Evolutionary conservation across 2,113 vertebrate genomes (phyloP).

Genomic region (Grammomys dolichurus): DNA sequence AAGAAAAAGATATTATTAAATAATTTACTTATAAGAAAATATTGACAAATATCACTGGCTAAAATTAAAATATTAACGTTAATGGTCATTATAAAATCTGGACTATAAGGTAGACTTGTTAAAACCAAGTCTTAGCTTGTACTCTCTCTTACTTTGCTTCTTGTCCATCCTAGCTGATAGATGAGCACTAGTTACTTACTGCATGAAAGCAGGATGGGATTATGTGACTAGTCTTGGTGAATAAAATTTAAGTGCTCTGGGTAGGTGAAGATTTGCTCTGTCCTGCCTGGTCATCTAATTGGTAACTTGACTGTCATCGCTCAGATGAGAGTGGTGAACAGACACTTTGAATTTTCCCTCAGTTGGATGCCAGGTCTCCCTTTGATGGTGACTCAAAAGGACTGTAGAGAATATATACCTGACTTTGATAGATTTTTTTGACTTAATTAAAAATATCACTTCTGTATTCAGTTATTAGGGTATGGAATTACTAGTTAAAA

Average conservation of each 20-base stretch:
- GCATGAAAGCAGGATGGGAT: background rate
- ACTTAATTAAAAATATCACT: background rate
- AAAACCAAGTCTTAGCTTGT: background rate
- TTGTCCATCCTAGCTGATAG: background rate
- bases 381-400: background rate
- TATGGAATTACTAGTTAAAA: background rate
- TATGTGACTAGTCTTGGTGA: background rate
- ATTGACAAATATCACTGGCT: background rate
- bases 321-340: background rate
- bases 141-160: fast-evolving
- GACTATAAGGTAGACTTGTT: background rate
- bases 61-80: background rate
- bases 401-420: background rate
- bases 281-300: background rate
- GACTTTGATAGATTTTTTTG: background rate
- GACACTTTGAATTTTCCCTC: background rate
- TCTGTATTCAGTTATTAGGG: background rate
- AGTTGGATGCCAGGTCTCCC: background rate
- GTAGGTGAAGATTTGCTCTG: background rate
- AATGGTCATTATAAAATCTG: background rate
- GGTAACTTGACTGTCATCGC: background rate
- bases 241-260: background rate
- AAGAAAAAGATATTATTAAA: background rate
- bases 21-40: background rate
- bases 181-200: background rate